Evolutionary conservation across 2,797 vertebrate genomes (phyloP).

Genomic region (Poeciliopsis paucimaculata): DNA sequence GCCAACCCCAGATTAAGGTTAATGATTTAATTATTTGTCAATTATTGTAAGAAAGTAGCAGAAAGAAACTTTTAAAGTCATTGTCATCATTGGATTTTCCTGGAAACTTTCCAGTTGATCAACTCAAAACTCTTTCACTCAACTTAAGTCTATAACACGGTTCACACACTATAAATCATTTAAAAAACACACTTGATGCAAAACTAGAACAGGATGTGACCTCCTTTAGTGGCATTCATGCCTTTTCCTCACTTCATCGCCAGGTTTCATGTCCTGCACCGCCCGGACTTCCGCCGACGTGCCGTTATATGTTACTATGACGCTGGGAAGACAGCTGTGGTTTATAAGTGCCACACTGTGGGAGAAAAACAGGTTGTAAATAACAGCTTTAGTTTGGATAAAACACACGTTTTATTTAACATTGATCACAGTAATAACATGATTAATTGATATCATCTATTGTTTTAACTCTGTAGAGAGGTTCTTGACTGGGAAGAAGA

Average conservation of each 20-base stretch:
- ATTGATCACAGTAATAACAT: not conserved
- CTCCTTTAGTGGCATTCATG: constrained; percentile 49
- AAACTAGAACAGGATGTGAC: constrained; percentile 9
- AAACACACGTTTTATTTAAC: not conserved
- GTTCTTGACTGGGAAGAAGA: not conserved
- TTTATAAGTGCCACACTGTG: constrained; percentile 92
- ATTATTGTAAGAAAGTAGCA: not conserved
- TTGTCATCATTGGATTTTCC: not conserved
- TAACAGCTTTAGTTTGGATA: not conserved
- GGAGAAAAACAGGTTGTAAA: constrained; percentile 15
- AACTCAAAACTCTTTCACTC: not conserved
- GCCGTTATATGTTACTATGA: constrained; percentile 92
- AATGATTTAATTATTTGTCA: not conserved
- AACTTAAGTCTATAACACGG: not conserved
- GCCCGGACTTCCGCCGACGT: constrained; percentile 90
- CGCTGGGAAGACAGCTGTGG: constrained; percentile 96
- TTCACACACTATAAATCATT: not conserved
- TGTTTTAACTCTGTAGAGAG: not conserved
- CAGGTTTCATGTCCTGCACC: constrained; percentile 87
- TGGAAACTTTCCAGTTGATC: not conserved
- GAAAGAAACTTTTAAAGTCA: not conserved
- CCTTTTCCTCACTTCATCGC: constrained; percentile 89
- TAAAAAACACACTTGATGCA: not conserved
- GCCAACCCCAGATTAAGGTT: not conserved
- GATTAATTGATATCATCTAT: not conserved